A percentile compares a stretch with the other conserved stretches of the same genome.
Conservation (phyloP, 2,113 vertebrate species). For the Hepsetus odoe region DNA sequence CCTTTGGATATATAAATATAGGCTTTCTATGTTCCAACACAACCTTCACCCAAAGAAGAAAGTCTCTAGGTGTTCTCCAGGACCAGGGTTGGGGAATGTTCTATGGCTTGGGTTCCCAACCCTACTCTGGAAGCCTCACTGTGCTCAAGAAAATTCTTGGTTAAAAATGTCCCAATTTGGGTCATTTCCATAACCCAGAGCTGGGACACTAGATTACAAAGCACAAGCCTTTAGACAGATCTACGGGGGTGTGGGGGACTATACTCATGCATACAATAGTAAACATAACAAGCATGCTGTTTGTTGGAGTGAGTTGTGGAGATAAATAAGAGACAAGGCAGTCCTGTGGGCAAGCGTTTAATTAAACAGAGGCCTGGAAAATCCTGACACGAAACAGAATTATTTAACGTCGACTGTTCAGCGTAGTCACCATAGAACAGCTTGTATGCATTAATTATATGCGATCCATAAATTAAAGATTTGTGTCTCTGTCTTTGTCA, state of each 20-base stretch:
- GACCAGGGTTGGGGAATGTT: too few species aligned
- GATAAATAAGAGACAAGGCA: conserved; percentile 1
- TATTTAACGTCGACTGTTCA: conserved; percentile 53
- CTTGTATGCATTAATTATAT: conserved; percentile 61
- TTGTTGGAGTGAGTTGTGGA: background rate
- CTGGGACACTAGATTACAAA: too few species aligned
- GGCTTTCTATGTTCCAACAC: too few species aligned
- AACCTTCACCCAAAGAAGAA: too few species aligned
- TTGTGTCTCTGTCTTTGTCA: conserved; percentile 37
- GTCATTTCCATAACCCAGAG: background rate
- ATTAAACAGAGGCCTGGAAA: conserved; percentile 34
- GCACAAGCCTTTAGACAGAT: background rate
- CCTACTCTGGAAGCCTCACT: too few species aligned
- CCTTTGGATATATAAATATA: too few species aligned
- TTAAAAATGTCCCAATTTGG: background rate
- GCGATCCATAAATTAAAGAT: conserved; percentile 63
- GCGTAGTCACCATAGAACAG: conserved; percentile 47
- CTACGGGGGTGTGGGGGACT: background rate
- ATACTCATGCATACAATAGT: background rate
- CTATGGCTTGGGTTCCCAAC: too few species aligned
- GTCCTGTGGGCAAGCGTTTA: conserved; percentile 37
- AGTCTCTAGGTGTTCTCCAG: too few species aligned
- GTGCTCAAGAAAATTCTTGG: too few species aligned
- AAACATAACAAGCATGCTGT: conserved; percentile 19
- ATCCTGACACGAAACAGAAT: conserved; percentile 47